Base-by-base conservation (phyloP, 2,797 vertebrate genomes). In the Paratrypauchen microcephalus region DNA sequence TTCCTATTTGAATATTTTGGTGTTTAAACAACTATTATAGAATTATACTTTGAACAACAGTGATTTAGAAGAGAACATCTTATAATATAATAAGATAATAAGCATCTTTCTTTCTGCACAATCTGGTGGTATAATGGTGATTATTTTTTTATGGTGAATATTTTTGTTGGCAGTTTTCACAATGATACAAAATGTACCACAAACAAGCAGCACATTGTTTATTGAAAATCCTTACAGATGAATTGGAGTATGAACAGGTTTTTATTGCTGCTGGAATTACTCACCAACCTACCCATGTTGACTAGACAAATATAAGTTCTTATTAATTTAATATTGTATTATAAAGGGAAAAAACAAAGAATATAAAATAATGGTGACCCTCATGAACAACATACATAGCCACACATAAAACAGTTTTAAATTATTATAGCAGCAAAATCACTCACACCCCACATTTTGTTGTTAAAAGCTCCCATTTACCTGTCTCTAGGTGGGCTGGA, bases 401-500 rank as follows among this genome's bases (percentile, higher is more conserved):
- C 2, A 0, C 12, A 41, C 41, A 15, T 45, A 6, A 45, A 15
- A 45, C 15, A 15, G 19, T 52, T 55, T 4, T 55, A 55, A 55
- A 23, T 55, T 23, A 12, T 1, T 4, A 55, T 12, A 54, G 19
- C 50, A 21, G 21, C 52, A 55, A 56, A 24, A 58, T 58, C 56
- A 71, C 39, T 69, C 65, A 69, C 71, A 79, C 71, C 74, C 75
- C 70, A 69, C 66, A 73, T 72, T 79, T 83, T 82, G 80, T 84
- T 78, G 76, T 86, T 84, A 80, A 85, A 77, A 76, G 83, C 55
- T 60, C 69, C 70, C 81, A 81, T 84, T 82, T 84, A 81, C 80
- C 79, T 72, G 15, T 78, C 73, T 77, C 78, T 88, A 89, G 77
- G 85, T 88, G 89, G 92, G 87, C 78, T 57, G 81, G 86, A 81